Conservation (phyloP, 1,140 invertebrate species). For the Aphelenchoides besseyi region DNA sequence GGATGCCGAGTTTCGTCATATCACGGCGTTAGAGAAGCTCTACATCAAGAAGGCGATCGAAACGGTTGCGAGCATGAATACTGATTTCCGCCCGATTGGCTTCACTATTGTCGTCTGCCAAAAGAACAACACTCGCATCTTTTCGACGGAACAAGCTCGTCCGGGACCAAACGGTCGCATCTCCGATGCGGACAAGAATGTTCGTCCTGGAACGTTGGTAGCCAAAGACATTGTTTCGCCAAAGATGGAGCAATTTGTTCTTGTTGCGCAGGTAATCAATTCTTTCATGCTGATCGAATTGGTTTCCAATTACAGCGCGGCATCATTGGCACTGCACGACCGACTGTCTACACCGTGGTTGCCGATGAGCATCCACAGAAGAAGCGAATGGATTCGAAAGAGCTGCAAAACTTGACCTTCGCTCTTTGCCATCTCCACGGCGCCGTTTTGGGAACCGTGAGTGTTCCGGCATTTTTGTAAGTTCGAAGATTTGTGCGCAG, state of each 20-base stretch:
- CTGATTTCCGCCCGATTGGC: background rate
- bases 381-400: background rate
- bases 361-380: background rate
- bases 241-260: background rate
- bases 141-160: background rate
- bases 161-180: background rate
- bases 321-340: background rate
- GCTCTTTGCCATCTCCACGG: constrained; percentile 10
- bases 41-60: background rate
- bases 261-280: background rate
- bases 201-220: background rate
- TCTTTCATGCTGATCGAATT: background rate
- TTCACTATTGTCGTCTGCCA: background rate
- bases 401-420: background rate
- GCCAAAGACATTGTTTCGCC: background rate
- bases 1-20: background rate
- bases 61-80: background rate
- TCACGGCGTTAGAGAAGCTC: background rate
- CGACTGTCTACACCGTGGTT: background rate
- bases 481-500: background rate
- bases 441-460: background rate
- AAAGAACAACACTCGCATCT: background rate
- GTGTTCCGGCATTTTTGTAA: background rate
- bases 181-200: background rate
- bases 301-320: background rate